Percentiles rank a stretch among this genome's conserved stretches.
Evolutionary conservation across 2,113 vertebrate genomes (phyloP).

Genomic region (Gymnocephalus cernua): DNA sequence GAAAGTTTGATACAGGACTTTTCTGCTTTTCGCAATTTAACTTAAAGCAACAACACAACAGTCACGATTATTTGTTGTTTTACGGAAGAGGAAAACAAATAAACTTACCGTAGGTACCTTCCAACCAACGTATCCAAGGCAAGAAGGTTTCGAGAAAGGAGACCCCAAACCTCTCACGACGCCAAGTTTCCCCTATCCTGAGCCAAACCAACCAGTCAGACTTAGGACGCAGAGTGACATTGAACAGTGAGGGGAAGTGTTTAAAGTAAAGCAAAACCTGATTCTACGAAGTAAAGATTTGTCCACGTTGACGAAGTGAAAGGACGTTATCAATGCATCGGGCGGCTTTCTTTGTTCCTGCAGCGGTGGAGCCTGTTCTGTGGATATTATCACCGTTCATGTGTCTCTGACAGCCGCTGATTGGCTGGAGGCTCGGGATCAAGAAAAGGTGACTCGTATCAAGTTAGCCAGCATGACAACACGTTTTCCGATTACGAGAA

Average conservation of each 20-base stretch:
- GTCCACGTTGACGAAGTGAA: conserved; percentile 5
- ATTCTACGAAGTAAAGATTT: background rate
- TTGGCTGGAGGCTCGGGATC: conserved; percentile 77
- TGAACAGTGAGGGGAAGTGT: background rate
- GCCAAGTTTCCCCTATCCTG: conserved; percentile 54
- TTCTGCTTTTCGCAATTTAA: background rate
- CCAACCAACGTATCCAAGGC: conserved; percentile 10
- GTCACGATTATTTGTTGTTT: background rate
- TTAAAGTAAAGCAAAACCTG: background rate
- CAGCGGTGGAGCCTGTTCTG: conserved; percentile 50
- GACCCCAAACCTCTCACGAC: conserved; percentile 41
- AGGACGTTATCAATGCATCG: background rate
- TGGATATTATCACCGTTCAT: conserved; percentile 64
- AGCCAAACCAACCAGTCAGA: background rate
- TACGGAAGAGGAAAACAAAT: accelerated
- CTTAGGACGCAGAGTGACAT: background rate
- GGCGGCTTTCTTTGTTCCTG: conserved; percentile 76
- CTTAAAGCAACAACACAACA: background rate
- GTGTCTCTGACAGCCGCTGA: conserved; percentile 74
- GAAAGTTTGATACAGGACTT: conserved; percentile 59
- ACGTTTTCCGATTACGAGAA: background rate
- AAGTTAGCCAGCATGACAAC: background rate
- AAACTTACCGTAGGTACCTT: conserved; percentile 47
- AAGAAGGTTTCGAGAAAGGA: background rate
- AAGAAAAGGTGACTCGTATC: conserved; percentile 71